Evolutionary conservation across 2,888 invertebrate species (phyloP).

Genomic region (Steinernema carpocapsae): DNA sequence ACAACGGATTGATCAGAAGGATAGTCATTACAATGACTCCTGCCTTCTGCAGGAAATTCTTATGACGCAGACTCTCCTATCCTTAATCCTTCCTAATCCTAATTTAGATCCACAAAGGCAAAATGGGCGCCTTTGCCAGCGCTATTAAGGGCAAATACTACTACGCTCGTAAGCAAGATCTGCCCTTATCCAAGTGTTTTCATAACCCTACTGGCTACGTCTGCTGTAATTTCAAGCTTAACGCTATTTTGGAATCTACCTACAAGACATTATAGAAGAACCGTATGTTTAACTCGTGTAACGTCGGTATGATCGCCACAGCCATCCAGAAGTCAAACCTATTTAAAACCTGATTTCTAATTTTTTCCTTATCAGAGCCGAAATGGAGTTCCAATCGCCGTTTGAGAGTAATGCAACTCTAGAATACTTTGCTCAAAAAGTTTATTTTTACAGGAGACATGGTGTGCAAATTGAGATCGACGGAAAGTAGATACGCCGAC

Average conservation of each 20-base stretch:
- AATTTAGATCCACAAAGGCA: not conserved
- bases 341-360: not conserved
- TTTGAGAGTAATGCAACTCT: constrained; percentile 55
- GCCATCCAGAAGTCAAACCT: constrained; percentile 42
- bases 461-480: constrained; percentile 55
- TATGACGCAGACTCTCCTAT: not conserved
- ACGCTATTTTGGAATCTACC: constrained; percentile 54
- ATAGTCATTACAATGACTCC: no score
- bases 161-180: constrained; percentile 45
- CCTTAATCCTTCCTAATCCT: not conserved
- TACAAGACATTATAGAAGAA: constrained; percentile 45
- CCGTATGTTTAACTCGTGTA: constrained; percentile 50
- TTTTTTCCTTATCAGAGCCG: constrained; percentile 21
- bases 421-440: constrained; percentile 56
- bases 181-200: constrained; percentile 60
- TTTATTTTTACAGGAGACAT: constrained; percentile 55
- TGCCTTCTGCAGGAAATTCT: not conserved
- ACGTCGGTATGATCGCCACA: constrained; percentile 50
- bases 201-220: constrained; percentile 60
- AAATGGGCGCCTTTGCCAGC: constrained; percentile 29
- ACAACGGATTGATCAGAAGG: no score
- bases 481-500: constrained; percentile 53
- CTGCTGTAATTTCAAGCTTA: constrained; percentile 56
- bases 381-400: constrained; percentile 49
- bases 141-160: constrained; percentile 49